phyloP scores from a whole-genome alignment of 2,113 vertebrate species.

The Gopherus evgoodei region DNA sequence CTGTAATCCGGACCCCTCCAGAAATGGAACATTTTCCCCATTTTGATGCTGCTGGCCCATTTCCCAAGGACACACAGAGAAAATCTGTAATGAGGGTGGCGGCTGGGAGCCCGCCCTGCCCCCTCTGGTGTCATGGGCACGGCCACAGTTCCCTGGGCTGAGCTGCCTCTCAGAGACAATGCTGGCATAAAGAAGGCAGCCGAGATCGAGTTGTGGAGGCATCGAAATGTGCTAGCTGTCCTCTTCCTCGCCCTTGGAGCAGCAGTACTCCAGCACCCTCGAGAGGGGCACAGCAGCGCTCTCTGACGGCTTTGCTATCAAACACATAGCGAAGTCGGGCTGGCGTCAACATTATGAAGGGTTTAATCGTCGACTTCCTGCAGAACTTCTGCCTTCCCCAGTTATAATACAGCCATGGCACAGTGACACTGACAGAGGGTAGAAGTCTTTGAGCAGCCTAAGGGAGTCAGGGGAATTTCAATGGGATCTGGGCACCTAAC shows the following conservation, averaged over 20 bases:
- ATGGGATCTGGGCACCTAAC: not conserved
- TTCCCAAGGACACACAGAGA: not conserved
- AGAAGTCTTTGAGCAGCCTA: not conserved
- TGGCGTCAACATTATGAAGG: not conserved
- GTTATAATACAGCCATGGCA: not conserved
- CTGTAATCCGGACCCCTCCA: conserved; percentile 64
- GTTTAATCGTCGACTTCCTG: not conserved
- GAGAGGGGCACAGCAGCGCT: not conserved
- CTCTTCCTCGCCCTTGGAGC: not conserved
- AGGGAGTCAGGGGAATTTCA: not conserved
- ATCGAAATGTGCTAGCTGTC: not conserved
- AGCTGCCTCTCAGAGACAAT: not conserved
- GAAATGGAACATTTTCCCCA: conserved; percentile 60
- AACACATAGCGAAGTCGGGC: not conserved
- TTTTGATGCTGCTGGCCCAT: conserved; percentile 24
- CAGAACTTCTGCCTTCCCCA: not conserved
- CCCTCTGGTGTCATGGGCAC: not conserved
- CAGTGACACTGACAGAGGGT: not conserved
- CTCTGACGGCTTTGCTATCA: not conserved
- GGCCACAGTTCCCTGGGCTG: not conserved
- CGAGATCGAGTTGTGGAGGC: not conserved
- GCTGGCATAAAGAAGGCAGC: not conserved
- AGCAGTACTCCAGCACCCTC: not conserved
- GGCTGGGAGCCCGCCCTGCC: not conserved
- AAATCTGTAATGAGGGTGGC: conserved; percentile 1